Evolutionary conservation across 1,140 invertebrate species (phyloP).

Genomic region (Zaprionus inermis): DNA sequence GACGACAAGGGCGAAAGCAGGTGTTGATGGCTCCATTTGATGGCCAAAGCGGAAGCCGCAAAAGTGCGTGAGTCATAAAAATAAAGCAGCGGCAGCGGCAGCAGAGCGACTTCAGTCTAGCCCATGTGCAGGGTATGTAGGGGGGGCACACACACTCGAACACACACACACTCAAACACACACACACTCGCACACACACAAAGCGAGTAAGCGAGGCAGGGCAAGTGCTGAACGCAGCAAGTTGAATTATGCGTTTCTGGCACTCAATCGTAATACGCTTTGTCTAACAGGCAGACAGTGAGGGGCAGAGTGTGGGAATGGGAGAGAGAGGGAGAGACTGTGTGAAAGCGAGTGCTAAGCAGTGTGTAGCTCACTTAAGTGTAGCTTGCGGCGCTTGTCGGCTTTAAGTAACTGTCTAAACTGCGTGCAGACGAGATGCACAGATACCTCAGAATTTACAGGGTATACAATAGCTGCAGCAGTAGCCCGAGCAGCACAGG

Average conservation of each 20-base stretch:
- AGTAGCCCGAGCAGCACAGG: too few relatives aligned
- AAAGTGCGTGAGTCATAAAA: slow-evolving; percentile 82
- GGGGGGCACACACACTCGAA: too few relatives aligned
- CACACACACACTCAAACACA: slow-evolving; percentile 22
- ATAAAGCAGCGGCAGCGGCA: slow-evolving; percentile 52
- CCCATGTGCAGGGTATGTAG: background rate
- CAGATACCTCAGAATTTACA: background rate
- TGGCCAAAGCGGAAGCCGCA: slow-evolving; percentile 78
- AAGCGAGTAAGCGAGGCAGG: background rate
- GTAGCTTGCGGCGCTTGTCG: slow-evolving; percentile 25
- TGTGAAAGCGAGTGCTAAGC: slow-evolving; percentile 7
- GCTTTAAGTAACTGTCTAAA: background rate
- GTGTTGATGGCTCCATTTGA: slow-evolving; percentile 81
- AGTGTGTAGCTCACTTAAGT: background rate
- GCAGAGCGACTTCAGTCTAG: background rate
- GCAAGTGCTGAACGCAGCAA: slow-evolving; percentile 55
- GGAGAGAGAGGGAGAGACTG: slow-evolving; percentile 16
- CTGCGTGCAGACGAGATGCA: too few relatives aligned
- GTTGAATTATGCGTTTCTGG: slow-evolving; percentile 78
- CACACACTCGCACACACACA: slow-evolving; percentile 15
- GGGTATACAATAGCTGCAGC: background rate
- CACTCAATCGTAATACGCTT: slow-evolving; percentile 65
- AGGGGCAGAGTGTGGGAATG: too few relatives aligned
- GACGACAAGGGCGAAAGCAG: slow-evolving; percentile 50
- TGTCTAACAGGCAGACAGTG: slow-evolving; percentile 8